Base-by-base conservation (phyloP, 2,797 vertebrate species). In the Leptatherina wallacei region DNA sequence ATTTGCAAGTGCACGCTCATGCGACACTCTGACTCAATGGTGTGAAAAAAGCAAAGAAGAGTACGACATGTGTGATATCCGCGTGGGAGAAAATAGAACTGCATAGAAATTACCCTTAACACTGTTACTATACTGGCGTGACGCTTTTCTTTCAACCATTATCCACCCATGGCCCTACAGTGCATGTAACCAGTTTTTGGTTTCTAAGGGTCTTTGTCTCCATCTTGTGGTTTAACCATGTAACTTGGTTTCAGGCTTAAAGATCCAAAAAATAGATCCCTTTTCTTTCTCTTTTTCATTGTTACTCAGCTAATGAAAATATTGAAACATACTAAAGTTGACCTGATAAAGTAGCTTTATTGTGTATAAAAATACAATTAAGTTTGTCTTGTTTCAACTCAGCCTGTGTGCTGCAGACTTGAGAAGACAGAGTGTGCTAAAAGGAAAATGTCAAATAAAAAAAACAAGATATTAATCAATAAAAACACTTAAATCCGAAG, bases 311-410 rank as follows among this genome's bases (percentile, higher is more conserved):
- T 0, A 5, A 36, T 36, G 2, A 42, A 61, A 2, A 65, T 9
- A 44, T 1, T 65, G 29, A 65, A 60, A 69, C 16, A 22, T 3
- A 38, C 9, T 33, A 60, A 7, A n/a, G 4, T 40, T n/a, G 1
- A 71, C 18, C 24, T 73, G 57, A 77, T 80, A 86, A 93, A 91
- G 81, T 87, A 86, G 67, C 63, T 77, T 94, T 93, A 94, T 93
- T 93, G 78, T 58, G 71, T 88, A 92, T 73, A 93, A 93, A 94
- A 94, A 93, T 91, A 91, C 83, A 91, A 74, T 75, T 72, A 40
- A 58, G 68, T 77, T 71, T 56, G 62, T 61, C 27, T 71, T 51
- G 33, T 77, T 71, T 44, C 9, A 64, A 58, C 38, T 73, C 70
- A 67, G 71, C 59, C 38, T 73, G 29, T 47, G 47, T 56, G 71